Base-by-base conservation (phyloP, 2,888 invertebrate genomes). In the Plusia festucae region DNA sequence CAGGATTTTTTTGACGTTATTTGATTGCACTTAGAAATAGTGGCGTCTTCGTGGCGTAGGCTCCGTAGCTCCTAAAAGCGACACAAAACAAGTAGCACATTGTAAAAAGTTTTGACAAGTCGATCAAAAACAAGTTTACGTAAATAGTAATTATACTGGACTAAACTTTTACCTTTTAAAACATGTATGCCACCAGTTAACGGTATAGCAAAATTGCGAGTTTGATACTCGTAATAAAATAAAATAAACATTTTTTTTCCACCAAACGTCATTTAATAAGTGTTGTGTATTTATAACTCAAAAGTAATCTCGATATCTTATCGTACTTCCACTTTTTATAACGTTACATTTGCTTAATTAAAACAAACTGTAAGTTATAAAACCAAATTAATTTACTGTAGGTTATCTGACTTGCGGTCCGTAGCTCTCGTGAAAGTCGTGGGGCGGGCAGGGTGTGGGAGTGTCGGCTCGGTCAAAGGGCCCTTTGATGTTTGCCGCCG, bases 401-500 rank as follows among this genome's bases (percentile, higher is more conserved):
- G 68, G 71, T 77, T 68, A 81, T 76, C 72, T 81, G 79, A 75
- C 71, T 71, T 68, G 72, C 73, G 78, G 76, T 68, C 66, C 76
- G 75, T 69, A 81, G 80, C 80, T 81, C 79, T 79, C 76, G 78
- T 82, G 78, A 79, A 81, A 79, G 81, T 79, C 79, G 77, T 79
- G 75, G 81, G 85, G 80, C 81, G 82, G 88, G 85, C 87, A 83
- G 90, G 89, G 92, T 88, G 91, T 90, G 92, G 92, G 92, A 90
- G 93, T 90, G 94, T 90, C 94, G 95, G 95, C 93, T 88, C 94
- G 93, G 94, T 94, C 94, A 94, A 95, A 95, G 94, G 88, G 91
- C 90, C 89, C 94, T 94, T 94, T 94, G 94, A 94, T 94, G 94
- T 95, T 93, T 94, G 94, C 95, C 94, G 95, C 91, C 92, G 94